These are phyloP conservation scores for Lycocorax pyrrhopterus DNA, from an alignment of 2,113 vertebrate genomes.

Conservation along the genomic window DNA sequence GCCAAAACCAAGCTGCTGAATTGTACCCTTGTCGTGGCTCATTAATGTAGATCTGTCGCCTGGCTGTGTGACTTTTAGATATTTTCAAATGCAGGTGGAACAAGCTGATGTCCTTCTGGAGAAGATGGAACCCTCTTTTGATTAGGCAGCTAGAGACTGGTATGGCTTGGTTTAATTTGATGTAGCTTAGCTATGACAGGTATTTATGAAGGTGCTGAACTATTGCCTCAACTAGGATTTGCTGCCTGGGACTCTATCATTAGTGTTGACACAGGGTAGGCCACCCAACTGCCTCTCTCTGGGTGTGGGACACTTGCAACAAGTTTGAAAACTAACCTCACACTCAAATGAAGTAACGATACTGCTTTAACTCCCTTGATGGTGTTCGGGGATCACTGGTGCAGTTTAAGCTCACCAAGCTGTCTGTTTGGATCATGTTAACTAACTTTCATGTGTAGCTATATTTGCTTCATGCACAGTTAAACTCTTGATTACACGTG, in stretches of 20 bases:
- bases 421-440: neutral
- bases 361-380: neutral
- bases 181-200: neutral
- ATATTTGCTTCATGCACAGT: neutral
- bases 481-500: neutral
- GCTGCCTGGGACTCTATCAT: neutral
- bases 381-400: neutral
- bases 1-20: neutral
- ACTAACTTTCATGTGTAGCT: neutral
- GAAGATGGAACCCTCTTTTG: neutral
- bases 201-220: neutral
- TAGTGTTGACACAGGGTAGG: neutral
- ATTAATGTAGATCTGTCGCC: neutral
- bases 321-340: neutral
- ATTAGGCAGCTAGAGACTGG: neutral
- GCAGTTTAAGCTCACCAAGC: neutral
- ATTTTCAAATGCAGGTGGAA: neutral
- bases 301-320: neutral
- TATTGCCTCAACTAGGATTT: neutral
- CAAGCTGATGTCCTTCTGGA: neutral
- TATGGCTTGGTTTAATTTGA: neutral
- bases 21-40: neutral
- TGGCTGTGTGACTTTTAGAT: accelerated
- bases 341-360: accelerated
- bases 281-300: neutral